These are phyloP conservation scores for Ataeniobius toweri DNA, from an alignment of 2,797 vertebrate genomes.

Conservation along the genomic window DNA sequence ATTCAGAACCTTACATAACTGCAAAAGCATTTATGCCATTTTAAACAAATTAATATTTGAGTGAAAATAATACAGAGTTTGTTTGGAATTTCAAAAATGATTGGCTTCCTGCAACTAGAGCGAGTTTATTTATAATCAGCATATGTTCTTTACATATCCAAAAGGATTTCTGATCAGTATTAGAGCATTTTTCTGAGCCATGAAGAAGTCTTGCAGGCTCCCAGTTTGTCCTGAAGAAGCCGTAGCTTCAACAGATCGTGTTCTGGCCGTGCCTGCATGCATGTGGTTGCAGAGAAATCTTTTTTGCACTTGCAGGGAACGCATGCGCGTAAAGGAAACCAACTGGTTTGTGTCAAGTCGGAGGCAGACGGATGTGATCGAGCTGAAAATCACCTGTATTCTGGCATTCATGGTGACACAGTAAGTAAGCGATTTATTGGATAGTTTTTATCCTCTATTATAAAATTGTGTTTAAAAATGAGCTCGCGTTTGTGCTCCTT, in stretches of 20 bases:
- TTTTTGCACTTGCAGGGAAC: slow-evolving; percentile 67
- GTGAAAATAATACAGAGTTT: not conserved
- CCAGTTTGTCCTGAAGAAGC: slow-evolving; percentile 20
- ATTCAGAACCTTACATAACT: not conserved
- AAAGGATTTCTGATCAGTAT: not conserved
- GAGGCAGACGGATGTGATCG: slow-evolving; percentile 74
- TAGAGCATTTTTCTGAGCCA: not conserved
- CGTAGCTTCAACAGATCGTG: slow-evolving; percentile 22
- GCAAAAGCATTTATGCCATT: not conserved
- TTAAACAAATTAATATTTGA: too few relatives aligned
- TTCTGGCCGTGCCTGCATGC: slow-evolving; percentile 39
- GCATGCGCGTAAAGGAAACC: slow-evolving; percentile 72
- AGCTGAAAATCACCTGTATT: slow-evolving; percentile 74
- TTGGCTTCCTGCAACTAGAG: not conserved
- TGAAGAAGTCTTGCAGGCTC: not conserved
- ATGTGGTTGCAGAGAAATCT: slow-evolving; percentile 59
- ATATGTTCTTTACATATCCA: not conserved
- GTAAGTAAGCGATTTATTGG: slow-evolving; percentile 64
- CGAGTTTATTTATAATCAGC: not conserved
- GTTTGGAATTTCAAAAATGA: not conserved
- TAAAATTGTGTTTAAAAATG: not conserved
- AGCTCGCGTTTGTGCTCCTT: not conserved
- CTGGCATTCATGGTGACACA: slow-evolving; percentile 82
- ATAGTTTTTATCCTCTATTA: not conserved
- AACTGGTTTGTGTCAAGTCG: slow-evolving; percentile 68